Percentiles rank a stretch among this genome's conserved stretches.
Evolutionary conservation across 2,797 vertebrate species (phyloP).

Genomic region (Lophotriccus pileatus): DNA sequence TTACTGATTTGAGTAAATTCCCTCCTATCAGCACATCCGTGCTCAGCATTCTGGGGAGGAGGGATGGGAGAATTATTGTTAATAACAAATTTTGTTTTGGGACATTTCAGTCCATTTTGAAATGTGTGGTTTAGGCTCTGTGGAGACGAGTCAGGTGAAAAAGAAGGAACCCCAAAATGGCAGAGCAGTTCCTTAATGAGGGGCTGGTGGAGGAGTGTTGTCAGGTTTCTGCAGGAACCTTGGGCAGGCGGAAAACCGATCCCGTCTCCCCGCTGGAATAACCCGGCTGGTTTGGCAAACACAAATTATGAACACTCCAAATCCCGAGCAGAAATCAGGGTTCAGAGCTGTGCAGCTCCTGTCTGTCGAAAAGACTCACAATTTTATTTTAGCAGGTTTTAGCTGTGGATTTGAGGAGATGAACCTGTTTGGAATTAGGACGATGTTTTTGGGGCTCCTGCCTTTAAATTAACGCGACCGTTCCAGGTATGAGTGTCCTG

Average conservation of each 20-base stretch:
- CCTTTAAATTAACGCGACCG: not conserved
- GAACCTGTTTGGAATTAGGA: not conserved
- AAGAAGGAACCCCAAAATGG: constrained; percentile 31
- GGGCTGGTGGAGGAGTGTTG: not conserved
- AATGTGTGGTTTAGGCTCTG: not conserved
- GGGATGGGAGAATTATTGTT: not conserved
- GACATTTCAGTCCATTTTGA: not conserved
- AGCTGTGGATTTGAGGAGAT: constrained; percentile 36
- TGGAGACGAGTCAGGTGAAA: constrained; percentile 45
- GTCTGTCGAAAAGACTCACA: not conserved
- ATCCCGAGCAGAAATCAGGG: not conserved
- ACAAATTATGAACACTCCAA: constrained; percentile 11
- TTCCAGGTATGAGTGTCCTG: not conserved
- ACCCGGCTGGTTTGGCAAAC: constrained; percentile 43
- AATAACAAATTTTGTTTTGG: not conserved
- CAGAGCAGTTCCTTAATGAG: constrained; percentile 17
- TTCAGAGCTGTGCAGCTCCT: not conserved
- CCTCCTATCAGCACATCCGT: not conserved
- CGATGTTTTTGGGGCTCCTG: not conserved
- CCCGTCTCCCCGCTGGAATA: not conserved
- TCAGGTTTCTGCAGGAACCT: constrained; percentile 15
- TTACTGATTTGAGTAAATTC: not conserved
- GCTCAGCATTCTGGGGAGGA: not conserved
- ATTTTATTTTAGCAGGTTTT: constrained; percentile 31
- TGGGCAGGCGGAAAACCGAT: not conserved